A percentile compares a stretch with the other conserved stretches of the same genome.
These are phyloP conservation scores for Lumbricus terrestris DNA, from an alignment of 2,888 invertebrate genomes.

Conservation along the genomic window DNA sequence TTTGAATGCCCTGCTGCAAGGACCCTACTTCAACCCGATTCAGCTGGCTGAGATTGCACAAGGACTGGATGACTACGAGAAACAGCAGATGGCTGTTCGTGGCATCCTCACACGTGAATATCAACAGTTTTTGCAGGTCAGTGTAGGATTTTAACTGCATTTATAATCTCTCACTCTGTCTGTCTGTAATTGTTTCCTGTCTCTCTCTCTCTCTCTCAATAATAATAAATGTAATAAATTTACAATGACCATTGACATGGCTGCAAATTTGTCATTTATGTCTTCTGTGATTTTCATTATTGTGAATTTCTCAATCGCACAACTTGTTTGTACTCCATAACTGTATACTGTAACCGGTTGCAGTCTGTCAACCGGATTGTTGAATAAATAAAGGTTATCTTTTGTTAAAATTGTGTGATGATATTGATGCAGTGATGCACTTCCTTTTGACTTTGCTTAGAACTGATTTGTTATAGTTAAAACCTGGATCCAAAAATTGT, in stretches of 20 bases:
- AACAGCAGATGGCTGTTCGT: conserved; percentile 72
- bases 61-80: conserved; percentile 72
- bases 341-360: too few relatives aligned
- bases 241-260: neutral
- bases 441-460: neutral
- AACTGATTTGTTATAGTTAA: neutral
- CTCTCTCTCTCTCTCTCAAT: too few relatives aligned
- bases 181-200: too few relatives aligned
- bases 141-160: neutral
- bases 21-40: conserved; percentile 73
- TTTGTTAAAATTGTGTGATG: too few relatives aligned
- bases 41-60: conserved; percentile 72
- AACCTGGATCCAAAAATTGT: neutral
- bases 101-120: conserved; percentile 73
- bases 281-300: too few relatives aligned
- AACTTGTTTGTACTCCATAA: too few relatives aligned
- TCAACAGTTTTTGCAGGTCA: conserved; percentile 68
- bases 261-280: too few relatives aligned
- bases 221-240: neutral
- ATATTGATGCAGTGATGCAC: neutral
- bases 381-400: too few relatives aligned
- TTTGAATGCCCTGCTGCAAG: conserved; percentile 75
- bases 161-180: neutral
- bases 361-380: too few relatives aligned
- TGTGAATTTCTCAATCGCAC: too few relatives aligned